A percentile compares a stretch with the other conserved stretches of the same genome.
These are phyloP conservation scores for Gerris lacustris DNA, from an alignment of 2,888 invertebrate genomes.

Conservation along the genomic window DNA sequence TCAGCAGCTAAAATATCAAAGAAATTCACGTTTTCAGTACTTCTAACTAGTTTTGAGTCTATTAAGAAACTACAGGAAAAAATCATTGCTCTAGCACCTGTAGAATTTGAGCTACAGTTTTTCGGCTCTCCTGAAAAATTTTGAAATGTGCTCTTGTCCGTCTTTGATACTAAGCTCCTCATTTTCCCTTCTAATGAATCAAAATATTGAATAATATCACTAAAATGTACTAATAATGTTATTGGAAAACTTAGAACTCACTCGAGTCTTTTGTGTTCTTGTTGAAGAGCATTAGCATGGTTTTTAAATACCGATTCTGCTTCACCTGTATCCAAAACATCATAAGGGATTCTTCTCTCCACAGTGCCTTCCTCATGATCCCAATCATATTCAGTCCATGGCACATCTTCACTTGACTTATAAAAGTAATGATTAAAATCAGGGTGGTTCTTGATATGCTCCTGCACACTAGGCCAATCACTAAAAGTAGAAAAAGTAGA, in stretches of 20 bases:
- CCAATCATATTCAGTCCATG: slow-evolving; percentile 59
- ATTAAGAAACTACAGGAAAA: too few relatives aligned
- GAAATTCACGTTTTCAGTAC: too few relatives aligned
- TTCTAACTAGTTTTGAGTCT: too few relatives aligned
- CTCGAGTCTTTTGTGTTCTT: slow-evolving; percentile 84
- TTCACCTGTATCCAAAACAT: slow-evolving; percentile 79
- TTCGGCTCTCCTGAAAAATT: too few relatives aligned
- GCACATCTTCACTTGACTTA: slow-evolving; percentile 61
- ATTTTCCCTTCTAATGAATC: too few relatives aligned
- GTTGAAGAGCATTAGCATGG: slow-evolving; percentile 79
- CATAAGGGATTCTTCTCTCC: slow-evolving; percentile 77
- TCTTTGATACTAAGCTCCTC: too few relatives aligned
- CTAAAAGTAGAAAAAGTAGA: slow-evolving; percentile 43
- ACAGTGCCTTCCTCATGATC: slow-evolving; percentile 45
- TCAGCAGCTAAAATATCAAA: too few relatives aligned
- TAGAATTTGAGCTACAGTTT: too few relatives aligned
- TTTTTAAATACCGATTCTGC: slow-evolving; percentile 86
- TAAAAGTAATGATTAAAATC: slow-evolving; percentile 89
- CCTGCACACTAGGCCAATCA: slow-evolving; percentile 79
- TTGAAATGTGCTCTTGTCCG: too few relatives aligned
- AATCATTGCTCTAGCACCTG: too few relatives aligned
- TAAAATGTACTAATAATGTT: too few relatives aligned
- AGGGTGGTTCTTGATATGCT: slow-evolving; percentile 77
- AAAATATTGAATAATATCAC: too few relatives aligned
- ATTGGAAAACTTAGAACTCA: slow-evolving; percentile 42